Evolutionary conservation across 2,113 vertebrate genomes (phyloP), one percentile per base, ranked within the genome.

Genomic region (Loxodonta africana): DNA sequence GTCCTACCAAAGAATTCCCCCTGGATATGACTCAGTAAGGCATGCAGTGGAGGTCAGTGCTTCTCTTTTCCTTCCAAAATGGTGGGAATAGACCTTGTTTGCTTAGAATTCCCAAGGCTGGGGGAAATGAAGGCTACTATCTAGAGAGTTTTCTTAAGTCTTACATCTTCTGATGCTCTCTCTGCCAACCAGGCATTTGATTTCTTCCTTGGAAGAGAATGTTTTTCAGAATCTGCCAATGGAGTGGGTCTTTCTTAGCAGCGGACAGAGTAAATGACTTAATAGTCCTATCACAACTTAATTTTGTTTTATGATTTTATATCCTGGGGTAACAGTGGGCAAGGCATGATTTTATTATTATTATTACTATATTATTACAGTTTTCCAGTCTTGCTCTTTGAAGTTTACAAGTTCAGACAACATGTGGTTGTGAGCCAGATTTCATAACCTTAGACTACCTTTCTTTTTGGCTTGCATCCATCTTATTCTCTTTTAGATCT

Each of bases 361-460:
- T 97, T 94, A 97, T 97, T 97, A 97, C 98, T 86, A 83, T 94
- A 96, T 96, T 97, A 97, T 97, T 97, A 95, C 62, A 95, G 88
- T 89, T 97, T 95, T 89, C 96, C 94, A 97, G 96, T 95, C 97
- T 97, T 96, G 88, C 86, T 84, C 97, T 98, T 98, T 98, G 97
- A 98, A 97, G 96, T 96, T 97, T 95, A 97, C 98, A 97, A 97
- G 98, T 97, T 97, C 96, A 97, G 98, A 97, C 98, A 97, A 91
- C 94, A 69, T 92, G 94, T 92, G 96, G 89, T 96, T 97, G 83
- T 76, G 92, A 88, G 95, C 95, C 96, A 96, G 96, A 91, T 97
- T 98, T 97, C 97, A 88, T 97, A 97, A 97, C 97, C 97, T 97
- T 96, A 96, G 97, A 98, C 83, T 97, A 98, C 97, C 98, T 98